Evolutionary conservation across 2,888 invertebrate genomes (phyloP).

Genomic region (Zhengitettix transpicula): DNA sequence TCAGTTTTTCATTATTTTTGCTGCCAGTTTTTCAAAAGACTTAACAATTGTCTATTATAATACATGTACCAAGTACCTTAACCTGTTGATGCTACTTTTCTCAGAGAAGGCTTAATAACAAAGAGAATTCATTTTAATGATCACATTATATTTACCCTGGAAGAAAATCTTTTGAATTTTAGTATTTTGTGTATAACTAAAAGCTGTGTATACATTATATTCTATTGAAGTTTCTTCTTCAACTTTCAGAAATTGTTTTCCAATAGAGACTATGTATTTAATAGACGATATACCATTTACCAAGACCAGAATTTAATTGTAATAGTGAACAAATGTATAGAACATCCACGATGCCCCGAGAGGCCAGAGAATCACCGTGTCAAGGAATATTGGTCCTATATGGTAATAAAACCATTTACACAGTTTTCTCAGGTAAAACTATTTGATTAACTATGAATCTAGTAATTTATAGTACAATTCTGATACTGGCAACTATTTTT

Average conservation of each 20-base stretch:
- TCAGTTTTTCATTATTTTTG: too few species aligned
- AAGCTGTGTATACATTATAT: neutral
- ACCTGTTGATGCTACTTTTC: too few species aligned
- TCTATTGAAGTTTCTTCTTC: neutral
- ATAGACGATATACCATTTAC: conserved; percentile 44
- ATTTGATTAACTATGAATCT: conserved; percentile 16
- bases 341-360: conserved; percentile 51
- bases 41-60: too few species aligned
- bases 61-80: too few species aligned
- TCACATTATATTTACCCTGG: too few species aligned
- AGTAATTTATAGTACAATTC: too few species aligned
- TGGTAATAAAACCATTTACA: conserved; percentile 59
- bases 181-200: too few species aligned
- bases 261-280: conserved; percentile 75
- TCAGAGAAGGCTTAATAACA: too few species aligned
- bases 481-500: too few species aligned
- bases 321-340: conserved; percentile 49
- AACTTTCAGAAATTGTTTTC: conserved; percentile 50
- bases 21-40: too few species aligned
- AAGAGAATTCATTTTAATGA: too few species aligned
- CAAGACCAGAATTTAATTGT: conserved; percentile 38
- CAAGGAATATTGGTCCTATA: conserved; percentile 68
- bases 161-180: too few species aligned
- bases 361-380: conserved; percentile 54
- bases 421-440: conserved; percentile 31